A percentile compares a stretch with the other conserved stretches of the same genome.
Conservation (phyloP, 1,140 invertebrate genomes). For the Nasonia vitripennis region DNA sequence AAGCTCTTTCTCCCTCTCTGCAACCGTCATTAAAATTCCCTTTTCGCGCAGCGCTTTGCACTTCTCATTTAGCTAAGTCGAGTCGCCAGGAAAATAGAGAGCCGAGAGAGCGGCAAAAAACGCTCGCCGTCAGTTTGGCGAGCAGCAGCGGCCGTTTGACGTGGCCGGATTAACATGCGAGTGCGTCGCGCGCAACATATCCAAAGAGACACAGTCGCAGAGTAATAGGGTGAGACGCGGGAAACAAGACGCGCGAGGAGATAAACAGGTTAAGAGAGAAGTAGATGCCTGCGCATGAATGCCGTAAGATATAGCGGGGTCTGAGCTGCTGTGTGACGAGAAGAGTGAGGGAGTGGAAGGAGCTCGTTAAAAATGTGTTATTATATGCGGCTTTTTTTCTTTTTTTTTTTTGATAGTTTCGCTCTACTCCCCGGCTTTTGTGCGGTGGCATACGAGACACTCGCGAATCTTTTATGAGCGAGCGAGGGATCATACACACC, state of each 20-base stretch:
- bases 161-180: slow-evolving; percentile 22
- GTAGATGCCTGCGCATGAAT: not conserved
- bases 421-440: not conserved
- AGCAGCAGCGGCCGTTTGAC: not conserved
- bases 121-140: not conserved
- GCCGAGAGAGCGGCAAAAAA: not conserved
- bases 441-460: too few relatives aligned
- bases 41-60: slow-evolving; percentile 4
- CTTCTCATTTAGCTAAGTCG: slow-evolving; percentile 15
- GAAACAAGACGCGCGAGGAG: not conserved
- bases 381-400: not conserved
- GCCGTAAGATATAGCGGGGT: not conserved
- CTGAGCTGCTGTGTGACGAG: too few relatives aligned
- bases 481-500: not conserved
- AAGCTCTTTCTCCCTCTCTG: not conserved
- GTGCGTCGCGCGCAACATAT: not conserved
- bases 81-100: not conserved
- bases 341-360: not conserved
- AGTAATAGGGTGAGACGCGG: slow-evolving; percentile 17
- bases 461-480: not conserved
- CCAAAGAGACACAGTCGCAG: slow-evolving; percentile 1
- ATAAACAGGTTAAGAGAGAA: slow-evolving; percentile 17
- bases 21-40: slow-evolving; percentile 19
- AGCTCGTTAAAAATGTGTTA: slow-evolving; percentile 23
- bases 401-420: not conserved